These are phyloP conservation scores for Deilephila elpenor DNA, from an alignment of 2,888 invertebrate species.

Conservation along the genomic window DNA sequence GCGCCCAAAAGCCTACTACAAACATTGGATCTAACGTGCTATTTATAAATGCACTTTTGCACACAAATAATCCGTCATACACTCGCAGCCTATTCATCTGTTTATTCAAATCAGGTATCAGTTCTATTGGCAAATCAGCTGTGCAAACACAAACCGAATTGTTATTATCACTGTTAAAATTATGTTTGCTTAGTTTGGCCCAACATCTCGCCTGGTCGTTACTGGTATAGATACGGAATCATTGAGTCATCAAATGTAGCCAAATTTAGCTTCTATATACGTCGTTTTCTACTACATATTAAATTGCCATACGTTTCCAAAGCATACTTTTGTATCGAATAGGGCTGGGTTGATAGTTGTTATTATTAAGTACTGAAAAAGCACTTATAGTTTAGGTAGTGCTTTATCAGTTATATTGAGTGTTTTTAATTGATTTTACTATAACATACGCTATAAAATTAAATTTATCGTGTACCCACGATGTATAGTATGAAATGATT, in stretches of 20 bases:
- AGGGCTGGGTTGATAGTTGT: not conserved
- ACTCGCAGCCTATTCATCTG: not conserved
- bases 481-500: too few relatives aligned
- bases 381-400: not conserved
- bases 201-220: not conserved
- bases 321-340: not conserved
- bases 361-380: not conserved
- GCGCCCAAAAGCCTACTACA: not conserved
- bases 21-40: not conserved
- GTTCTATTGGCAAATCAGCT: not conserved
- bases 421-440: not conserved
- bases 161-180: slow-evolving; percentile 16
- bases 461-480: not conserved
- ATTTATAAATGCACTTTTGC: not conserved
- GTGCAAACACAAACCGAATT: slow-evolving; percentile 8
- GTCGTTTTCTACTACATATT: not conserved
- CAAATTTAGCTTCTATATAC: not conserved
- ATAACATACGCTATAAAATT: not conserved
- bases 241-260: not conserved
- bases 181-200: slow-evolving; percentile 20
- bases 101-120: not conserved
- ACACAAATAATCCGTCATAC: not conserved
- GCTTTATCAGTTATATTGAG: not conserved
- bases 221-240: not conserved
- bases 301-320: not conserved